Percentiles rank a stretch among this genome's conserved stretches.
Evolutionary conservation across 2,888 invertebrate genomes (phyloP).

Genomic region (Dichetophora obliterata): DNA sequence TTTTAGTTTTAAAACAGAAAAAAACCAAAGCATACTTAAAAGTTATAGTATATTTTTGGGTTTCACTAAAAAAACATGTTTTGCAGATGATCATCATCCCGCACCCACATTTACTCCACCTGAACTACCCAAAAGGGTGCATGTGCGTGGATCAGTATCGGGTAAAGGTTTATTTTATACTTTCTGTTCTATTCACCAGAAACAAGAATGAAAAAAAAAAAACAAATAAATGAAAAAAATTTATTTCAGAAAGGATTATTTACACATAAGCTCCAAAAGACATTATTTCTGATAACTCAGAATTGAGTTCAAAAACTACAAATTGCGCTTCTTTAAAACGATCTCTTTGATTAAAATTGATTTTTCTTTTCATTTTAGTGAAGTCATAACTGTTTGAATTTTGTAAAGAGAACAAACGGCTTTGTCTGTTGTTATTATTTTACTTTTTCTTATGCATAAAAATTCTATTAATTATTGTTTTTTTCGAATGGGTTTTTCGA

Average conservation of each 20-base stretch:
- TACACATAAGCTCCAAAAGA: conserved; percentile 30
- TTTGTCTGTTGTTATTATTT: conserved; percentile 23
- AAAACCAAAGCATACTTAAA: conserved; percentile 49
- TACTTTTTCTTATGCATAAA: conserved; percentile 32
- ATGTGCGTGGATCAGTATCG: conserved; percentile 88
- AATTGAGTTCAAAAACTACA: neutral
- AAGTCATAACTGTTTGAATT: neutral
- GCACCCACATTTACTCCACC: conserved; percentile 98
- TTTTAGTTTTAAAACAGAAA: conserved; percentile 38
- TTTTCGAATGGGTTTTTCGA: conserved; percentile 16
- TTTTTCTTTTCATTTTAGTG: conserved; percentile 5
- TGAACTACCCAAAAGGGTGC: conserved; percentile 99
- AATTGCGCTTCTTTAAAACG: too few species aligned
- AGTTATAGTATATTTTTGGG: conserved; percentile 71
- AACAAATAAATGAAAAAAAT: too few species aligned
- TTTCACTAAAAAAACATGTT: conserved; percentile 70
- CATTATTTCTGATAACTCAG: neutral
- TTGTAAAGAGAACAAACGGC: neutral
- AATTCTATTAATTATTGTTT: conserved; percentile 41
- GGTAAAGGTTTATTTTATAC: conserved; percentile 56
- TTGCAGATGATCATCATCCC: conserved; percentile 97
- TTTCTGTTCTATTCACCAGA: conserved; percentile 32
- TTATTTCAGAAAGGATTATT: conserved; percentile 33
- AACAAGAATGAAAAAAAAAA: conserved; percentile 34
- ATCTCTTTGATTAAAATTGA: neutral